Percentiles rank a stretch among this genome's conserved stretches.
phyloP scores from a whole-genome alignment of 2,113 vertebrate species.

The Tragelaphus imberbis region DNA sequence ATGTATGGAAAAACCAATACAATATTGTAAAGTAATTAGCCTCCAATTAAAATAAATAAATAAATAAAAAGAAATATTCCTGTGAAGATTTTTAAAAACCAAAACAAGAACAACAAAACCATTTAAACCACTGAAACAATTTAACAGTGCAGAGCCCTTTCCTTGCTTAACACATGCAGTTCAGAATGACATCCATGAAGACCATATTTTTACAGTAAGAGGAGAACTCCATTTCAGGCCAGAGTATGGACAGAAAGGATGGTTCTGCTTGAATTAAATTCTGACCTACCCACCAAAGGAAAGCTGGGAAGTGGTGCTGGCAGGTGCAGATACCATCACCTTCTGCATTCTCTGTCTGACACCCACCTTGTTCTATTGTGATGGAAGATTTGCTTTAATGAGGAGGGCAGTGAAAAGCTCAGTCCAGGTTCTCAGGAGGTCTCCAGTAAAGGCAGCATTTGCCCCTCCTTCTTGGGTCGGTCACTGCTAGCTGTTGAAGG shows the following conservation, averaged over 20 bases:
- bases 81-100: not conserved
- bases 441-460: rapidly evolving
- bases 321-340: too few species aligned
- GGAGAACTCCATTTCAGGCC: not conserved
- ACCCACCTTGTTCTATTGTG: not conserved
- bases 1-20: too few species aligned
- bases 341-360: not conserved
- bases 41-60: too few species aligned
- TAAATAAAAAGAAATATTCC: not conserved
- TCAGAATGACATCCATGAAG: not conserved
- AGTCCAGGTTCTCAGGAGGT: not conserved
- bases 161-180: not conserved
- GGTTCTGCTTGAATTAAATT: not conserved
- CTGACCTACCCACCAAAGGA: not conserved
- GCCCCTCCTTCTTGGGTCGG: not conserved
- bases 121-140: constrained; percentile 18
- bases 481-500: not conserved
- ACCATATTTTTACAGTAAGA: not conserved
- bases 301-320: not conserved
- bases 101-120: not conserved
- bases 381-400: not conserved
- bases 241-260: not conserved
- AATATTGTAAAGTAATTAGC: too few species aligned
- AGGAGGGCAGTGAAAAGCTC: not conserved
- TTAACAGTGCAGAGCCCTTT: not conserved